Base-by-base conservation (phyloP, 2,797 vertebrate species). In the Melanotaenia maccullochi region DNA sequence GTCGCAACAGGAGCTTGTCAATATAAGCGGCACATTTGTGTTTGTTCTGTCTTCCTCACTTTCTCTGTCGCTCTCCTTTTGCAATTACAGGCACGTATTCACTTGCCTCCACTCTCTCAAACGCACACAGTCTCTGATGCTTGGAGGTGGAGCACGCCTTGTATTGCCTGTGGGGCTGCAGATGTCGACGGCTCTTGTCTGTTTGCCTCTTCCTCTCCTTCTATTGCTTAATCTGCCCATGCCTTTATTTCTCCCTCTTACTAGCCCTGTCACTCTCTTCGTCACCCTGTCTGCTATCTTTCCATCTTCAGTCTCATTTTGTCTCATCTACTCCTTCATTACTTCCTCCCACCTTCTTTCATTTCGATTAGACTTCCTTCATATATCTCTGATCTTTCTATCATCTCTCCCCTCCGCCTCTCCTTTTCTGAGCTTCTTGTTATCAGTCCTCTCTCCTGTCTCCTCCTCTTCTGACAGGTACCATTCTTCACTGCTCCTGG, bases 401-500 rank as follows among this genome's bases (percentile, higher is more conserved):
- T 82, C 61, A 25, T 70, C 71, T 44, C 79, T 79, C 24, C 38
- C 44, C 49, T 73, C 62, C 74, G 59, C 78, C 78, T 65, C 61
- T 38, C 40, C 40, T 61, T 63, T 75, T 60, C 67, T 11, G 14
- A 71, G 73, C 71, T 62, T 78, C 85, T 85, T 56, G 68, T 90
- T 90, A 87, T 88, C 74, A 2, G 85, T 74, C 54, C 65, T 69
- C 73, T 88, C 80, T 73, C 56, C 73, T 51, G 77, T 85, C 88
- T 87, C 77, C 78, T 78, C 78, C 73, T 77, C 63, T 81, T 55
- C 79, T 90, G 88, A 87, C 88, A 87, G 84, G 78, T 85, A 82
- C 85, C 78, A 91, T 92, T 87, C 87, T 85, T 92, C 89, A 91
- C 75, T 70, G 63, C 81, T 78, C 61, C 74, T 65, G 60, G 74